These are phyloP conservation scores for Diadumene lineata DNA, from an alignment of 92 coral and sea anemone species.

Conservation along the genomic window DNA sequence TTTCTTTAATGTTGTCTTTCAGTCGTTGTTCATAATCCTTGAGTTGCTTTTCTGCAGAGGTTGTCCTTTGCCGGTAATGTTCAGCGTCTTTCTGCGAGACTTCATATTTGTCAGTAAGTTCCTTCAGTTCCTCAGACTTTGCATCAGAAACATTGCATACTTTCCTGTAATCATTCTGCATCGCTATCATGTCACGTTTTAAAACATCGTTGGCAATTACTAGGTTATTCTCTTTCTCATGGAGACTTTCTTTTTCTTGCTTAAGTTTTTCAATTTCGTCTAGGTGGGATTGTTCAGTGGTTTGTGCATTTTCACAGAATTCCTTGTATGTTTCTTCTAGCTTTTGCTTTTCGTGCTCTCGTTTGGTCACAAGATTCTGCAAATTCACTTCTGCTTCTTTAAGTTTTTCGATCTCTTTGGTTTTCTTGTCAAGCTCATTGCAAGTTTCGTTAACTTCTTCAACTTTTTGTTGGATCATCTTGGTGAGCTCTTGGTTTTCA, in stretches of 20 bases:
- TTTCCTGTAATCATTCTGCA: conserved; percentile 84
- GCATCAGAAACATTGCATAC: conserved; percentile 76
- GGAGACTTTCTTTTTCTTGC: conserved; percentile 42
- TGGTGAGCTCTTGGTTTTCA: conserved; percentile 39
- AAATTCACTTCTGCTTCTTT: conserved; percentile 56
- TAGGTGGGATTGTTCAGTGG: conserved; percentile 38
- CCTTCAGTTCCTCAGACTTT: conserved; percentile 71
- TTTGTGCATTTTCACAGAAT: conserved; percentile 51
- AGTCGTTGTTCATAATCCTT: conserved; percentile 41
- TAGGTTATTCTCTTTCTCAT: conserved; percentile 57
- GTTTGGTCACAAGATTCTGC: conserved; percentile 50
- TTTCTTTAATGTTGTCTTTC: conserved; percentile 32
- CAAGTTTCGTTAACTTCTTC: conserved; percentile 38
- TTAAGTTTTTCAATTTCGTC: conserved; percentile 46
- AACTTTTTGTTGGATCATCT: conserved; percentile 51
- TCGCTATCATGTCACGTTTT: conserved; percentile 68
- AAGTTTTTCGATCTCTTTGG: conserved; percentile 44
- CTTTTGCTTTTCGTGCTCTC: conserved; percentile 48
- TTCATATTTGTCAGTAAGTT: conserved; percentile 68
- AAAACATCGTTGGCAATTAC: conserved; percentile 46
- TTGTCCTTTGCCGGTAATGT: conserved; percentile 56
- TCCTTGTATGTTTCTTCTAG: conserved; percentile 51
- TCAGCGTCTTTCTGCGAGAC: conserved; percentile 63
- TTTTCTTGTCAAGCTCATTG: conserved; percentile 51
- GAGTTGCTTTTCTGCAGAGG: conserved; percentile 58